phyloP scores from a whole-genome alignment of 1,140 invertebrate genomes.

The Triops cancriformis region DNA sequence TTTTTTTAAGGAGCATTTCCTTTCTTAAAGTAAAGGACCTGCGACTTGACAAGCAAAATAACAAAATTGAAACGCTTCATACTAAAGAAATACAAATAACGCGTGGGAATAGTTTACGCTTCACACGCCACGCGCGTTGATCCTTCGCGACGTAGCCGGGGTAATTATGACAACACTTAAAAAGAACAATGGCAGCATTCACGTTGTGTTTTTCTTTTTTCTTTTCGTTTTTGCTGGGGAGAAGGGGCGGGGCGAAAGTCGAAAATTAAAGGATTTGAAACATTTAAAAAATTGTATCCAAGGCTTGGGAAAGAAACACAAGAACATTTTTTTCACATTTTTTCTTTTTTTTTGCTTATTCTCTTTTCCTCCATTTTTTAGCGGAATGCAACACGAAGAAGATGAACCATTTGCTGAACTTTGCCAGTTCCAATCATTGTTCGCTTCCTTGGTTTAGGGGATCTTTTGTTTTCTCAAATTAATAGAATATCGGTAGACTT shows the following conservation, averaged over 20 bases:
- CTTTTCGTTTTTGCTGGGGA: no score
- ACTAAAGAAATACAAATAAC: neutral
- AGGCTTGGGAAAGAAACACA: neutral
- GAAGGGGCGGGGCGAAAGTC: neutral
- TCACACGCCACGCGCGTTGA: neutral
- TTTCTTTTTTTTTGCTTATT: neutral
- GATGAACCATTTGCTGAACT: neutral
- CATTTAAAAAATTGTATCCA: slow-evolving; percentile 1
- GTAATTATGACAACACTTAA: neutral
- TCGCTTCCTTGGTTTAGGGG: neutral
- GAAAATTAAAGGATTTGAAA: neutral
- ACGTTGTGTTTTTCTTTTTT: neutral
- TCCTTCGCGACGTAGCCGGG: no score
- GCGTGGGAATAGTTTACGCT: neutral
- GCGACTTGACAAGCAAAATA: neutral
- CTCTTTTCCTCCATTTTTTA: neutral
- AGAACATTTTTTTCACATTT: neutral
- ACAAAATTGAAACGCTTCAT: neutral
- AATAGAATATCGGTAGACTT: neutral
- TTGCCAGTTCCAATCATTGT: neutral
- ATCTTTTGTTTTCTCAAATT: neutral
- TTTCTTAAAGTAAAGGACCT: neutral
- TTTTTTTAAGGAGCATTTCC: neutral
- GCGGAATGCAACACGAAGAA: slow-evolving; percentile 12
- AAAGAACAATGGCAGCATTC: neutral